phyloP scores from a whole-genome alignment of 2,797 vertebrate species.

The Helostoma temminkii region DNA sequence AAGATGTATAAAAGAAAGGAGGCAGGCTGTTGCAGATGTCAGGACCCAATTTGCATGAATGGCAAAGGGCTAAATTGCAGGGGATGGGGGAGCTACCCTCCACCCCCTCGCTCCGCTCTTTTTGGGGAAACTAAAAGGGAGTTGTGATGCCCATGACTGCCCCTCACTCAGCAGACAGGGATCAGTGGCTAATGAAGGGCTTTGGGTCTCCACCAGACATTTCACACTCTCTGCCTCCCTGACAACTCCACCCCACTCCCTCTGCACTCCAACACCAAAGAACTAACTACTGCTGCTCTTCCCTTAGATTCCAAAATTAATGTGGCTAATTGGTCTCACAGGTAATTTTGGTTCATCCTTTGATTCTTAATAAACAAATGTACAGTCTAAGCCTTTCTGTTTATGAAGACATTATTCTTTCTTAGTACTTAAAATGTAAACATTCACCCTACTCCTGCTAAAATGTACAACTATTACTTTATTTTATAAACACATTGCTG shows the following conservation, averaged over 20 bases:
- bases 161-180: constrained; percentile 83
- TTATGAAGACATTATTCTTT: constrained; percentile 15
- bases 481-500: constrained; percentile 86
- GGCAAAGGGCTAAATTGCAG: constrained; percentile 84
- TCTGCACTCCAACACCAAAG: constrained; percentile 71
- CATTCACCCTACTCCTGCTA: constrained; percentile 79
- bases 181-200: constrained; percentile 86
- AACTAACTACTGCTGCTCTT: constrained; percentile 66
- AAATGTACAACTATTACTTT: constrained; percentile 90
- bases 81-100: constrained; percentile 76
- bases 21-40: constrained; percentile 84
- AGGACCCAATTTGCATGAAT: constrained; percentile 86
- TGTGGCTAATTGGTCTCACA: constrained; percentile 87
- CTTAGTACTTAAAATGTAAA: constrained; percentile 83
- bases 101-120: constrained; percentile 55
- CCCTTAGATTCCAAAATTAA: constrained; percentile 78
- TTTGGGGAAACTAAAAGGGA: constrained; percentile 72
- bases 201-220: constrained; percentile 80
- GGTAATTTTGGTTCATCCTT: constrained; percentile 83
- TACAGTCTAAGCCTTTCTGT: constrained; percentile 24
- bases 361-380: constrained; percentile 71
- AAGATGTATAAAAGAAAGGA: constrained; percentile 81
- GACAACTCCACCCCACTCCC: constrained; percentile 84
- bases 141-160: constrained; percentile 81
- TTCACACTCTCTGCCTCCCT: constrained; percentile 84